Conservation (phyloP, 2,113 vertebrate species). For the Hippocampus barbouri region DNA sequence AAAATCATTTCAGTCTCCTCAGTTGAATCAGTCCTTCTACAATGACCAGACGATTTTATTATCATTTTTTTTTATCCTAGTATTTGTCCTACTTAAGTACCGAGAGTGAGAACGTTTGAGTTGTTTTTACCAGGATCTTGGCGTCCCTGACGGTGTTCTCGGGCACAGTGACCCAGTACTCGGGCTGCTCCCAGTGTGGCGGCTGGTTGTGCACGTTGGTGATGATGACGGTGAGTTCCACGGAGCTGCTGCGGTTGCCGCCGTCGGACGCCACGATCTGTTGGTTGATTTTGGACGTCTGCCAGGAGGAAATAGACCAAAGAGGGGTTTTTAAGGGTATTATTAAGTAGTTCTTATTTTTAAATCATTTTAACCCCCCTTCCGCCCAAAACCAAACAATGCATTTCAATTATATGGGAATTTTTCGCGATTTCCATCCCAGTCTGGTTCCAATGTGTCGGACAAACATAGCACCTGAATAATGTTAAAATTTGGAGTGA, state of each 20-base stretch:
- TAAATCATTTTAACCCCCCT: too few relatives aligned
- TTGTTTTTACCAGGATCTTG: constrained; percentile 68
- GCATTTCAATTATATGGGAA: too few relatives aligned
- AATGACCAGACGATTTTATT: not conserved
- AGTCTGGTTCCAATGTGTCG: too few relatives aligned
- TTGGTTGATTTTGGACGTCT: constrained; percentile 78
- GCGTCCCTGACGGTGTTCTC: constrained; percentile 78
- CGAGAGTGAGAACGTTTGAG: not conserved
- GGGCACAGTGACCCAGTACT: constrained; percentile 78
- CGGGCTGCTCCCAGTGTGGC: constrained; percentile 83
- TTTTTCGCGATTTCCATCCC: too few relatives aligned
- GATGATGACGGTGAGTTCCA: constrained; percentile 78
- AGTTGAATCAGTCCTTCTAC: too few relatives aligned
- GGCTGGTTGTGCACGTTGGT: constrained; percentile 84
- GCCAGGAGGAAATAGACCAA: not conserved
- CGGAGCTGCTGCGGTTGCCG: constrained; percentile 80
- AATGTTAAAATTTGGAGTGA: too few relatives aligned
- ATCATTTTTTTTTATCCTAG: not conserved
- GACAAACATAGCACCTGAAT: too few relatives aligned
- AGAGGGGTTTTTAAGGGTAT: not conserved
- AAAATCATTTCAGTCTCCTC: too few relatives aligned
- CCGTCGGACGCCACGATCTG: constrained; percentile 79
- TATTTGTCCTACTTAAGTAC: not conserved
- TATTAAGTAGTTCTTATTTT: not conserved
- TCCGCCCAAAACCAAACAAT: too few relatives aligned